Conservation (phyloP, 1,140 invertebrate species). For the Reticulitermes speratus region DNA sequence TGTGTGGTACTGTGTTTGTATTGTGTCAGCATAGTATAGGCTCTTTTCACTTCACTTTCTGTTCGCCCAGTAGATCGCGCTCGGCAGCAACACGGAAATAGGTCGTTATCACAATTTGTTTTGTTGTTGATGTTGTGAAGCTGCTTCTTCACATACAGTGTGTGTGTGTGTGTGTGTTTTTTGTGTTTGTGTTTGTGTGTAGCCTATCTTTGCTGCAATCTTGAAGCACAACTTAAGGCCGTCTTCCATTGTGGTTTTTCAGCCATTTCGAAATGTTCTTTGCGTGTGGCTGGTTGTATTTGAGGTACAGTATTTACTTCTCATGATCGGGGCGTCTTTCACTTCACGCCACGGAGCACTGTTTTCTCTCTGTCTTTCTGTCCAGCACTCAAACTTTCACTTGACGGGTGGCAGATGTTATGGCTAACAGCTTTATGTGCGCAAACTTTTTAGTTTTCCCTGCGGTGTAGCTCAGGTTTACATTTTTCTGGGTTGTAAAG, state of each 20-base stretch:
- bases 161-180: background rate
- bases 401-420: background rate
- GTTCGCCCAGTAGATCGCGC: background rate
- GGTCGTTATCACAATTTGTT: slow-evolving; percentile 8
- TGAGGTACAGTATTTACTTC: slow-evolving; percentile 59
- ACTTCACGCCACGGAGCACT: slow-evolving; percentile 17
- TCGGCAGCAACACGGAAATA: background rate
- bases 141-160: slow-evolving; percentile 1
- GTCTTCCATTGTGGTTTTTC: slow-evolving; percentile 50
- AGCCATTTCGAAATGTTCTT: slow-evolving; percentile 71
- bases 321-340: slow-evolving; percentile 24
- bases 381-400: background rate
- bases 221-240: slow-evolving; percentile 28
- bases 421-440: too few species aligned
- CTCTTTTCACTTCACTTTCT: background rate
- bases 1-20: background rate
- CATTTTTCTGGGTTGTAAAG: too few species aligned
- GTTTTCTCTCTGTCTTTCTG: background rate
- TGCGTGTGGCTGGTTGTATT: slow-evolving; percentile 76
- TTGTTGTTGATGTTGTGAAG: slow-evolving; percentile 12
- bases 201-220: background rate
- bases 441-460: too few species aligned
- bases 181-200: background rate
- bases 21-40: background rate
- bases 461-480: too few species aligned